Evolutionary conservation across 2,797 vertebrate species (phyloP).

Genomic region (Dicrostonyx torquatus): DNA sequence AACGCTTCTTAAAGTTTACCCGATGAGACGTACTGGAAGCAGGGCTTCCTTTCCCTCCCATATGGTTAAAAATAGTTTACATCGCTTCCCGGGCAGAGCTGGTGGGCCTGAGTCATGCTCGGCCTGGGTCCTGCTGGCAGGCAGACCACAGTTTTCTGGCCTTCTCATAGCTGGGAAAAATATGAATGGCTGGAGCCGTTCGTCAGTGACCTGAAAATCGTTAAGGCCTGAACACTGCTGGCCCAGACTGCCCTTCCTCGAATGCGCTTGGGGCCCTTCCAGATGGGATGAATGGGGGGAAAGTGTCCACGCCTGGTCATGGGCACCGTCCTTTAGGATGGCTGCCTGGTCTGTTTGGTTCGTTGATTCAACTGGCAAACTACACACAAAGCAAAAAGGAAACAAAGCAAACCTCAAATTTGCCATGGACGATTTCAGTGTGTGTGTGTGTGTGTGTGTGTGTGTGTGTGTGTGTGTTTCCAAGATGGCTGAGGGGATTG

Average conservation of each 20-base stretch:
- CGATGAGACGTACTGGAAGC: constrained; percentile 74
- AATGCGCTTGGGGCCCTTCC: constrained; percentile 74
- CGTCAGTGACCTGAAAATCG: not conserved
- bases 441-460: constrained; percentile 33
- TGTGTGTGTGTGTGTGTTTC: constrained; percentile 31
- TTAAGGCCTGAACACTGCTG: constrained; percentile 70
- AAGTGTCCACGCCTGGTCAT: not conserved
- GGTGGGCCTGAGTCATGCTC: constrained; percentile 61
- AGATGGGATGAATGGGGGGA: constrained; percentile 67
- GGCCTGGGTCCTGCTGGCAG: constrained; percentile 68
- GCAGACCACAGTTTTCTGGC: constrained; percentile 40
- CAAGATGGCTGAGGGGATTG: constrained; percentile 7
- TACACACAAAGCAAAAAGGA: not conserved
- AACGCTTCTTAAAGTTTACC: constrained; percentile 79
- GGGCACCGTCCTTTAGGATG: not conserved
- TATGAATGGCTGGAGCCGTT: constrained; percentile 77
- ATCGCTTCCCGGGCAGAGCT: constrained; percentile 76
- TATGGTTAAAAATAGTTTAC: constrained; percentile 81
- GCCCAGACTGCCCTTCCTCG: constrained; percentile 76
- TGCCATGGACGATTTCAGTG: not conserved
- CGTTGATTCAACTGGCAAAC: not conserved
- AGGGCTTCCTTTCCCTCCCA: constrained; percentile 67
- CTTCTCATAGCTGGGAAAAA: constrained; percentile 54
- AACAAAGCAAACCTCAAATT: not conserved
- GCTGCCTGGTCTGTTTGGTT: not conserved